phyloP scores from a whole-genome alignment of 2,888 invertebrate species.

The Cantharis rustica region DNA sequence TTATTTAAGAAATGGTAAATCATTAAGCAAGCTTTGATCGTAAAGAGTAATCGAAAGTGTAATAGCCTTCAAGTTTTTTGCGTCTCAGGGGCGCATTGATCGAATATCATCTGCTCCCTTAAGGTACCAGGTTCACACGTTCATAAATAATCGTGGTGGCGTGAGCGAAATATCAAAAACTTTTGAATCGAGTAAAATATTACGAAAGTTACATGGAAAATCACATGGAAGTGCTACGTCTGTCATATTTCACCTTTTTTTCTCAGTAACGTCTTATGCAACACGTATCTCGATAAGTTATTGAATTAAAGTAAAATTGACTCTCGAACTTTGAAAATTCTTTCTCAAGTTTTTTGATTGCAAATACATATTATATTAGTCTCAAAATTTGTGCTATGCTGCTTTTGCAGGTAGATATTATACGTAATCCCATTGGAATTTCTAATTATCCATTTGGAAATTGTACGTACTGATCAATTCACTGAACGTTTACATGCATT shows the following conservation, averaged over 20 bases:
- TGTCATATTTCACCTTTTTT: conserved; percentile 9
- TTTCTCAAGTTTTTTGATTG: not conserved
- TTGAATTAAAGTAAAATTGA: conserved; percentile 7
- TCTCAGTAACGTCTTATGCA: not conserved
- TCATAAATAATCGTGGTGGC: not conserved
- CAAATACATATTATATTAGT: not conserved
- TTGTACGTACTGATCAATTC: not conserved
- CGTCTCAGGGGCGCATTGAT: not conserved
- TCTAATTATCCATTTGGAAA: not conserved
- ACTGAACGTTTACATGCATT: not conserved
- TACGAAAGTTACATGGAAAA: conserved; percentile 7
- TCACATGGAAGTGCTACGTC: conserved; percentile 10
- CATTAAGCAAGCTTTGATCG: not conserved
- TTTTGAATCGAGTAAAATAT: conserved; percentile 12
- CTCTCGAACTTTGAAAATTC: not conserved
- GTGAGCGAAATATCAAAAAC: conserved; percentile 2
- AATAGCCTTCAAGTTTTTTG: not conserved
- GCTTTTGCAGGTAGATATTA: not conserved
- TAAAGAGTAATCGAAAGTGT: not conserved
- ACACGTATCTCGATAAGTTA: not conserved
- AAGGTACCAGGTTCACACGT: not conserved
- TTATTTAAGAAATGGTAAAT: not conserved
- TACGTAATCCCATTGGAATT: not conserved
- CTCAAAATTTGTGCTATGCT: not conserved
- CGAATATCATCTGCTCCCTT: not conserved